Evolutionary conservation across 2,888 invertebrate species (phyloP).

Genomic region (Drosophila testacea): DNA sequence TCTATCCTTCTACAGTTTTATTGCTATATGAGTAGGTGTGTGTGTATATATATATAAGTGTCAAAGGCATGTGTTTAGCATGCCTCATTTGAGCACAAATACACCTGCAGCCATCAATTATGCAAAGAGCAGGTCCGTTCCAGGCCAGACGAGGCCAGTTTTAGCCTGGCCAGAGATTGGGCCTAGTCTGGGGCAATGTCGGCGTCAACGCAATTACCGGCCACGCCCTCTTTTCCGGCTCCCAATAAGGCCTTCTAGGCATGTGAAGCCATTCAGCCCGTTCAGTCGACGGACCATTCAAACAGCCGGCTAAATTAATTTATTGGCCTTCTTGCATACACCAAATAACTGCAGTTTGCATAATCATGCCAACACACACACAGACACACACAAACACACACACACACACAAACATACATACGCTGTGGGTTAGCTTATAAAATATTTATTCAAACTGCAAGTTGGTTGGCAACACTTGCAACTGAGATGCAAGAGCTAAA

Average conservation of each 20-base stretch:
- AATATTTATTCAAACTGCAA: slow-evolving; percentile 78
- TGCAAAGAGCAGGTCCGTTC: slow-evolving; percentile 68
- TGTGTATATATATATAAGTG: slow-evolving; percentile 59
- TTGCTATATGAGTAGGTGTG: slow-evolving; percentile 44
- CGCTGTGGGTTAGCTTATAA: slow-evolving; percentile 50
- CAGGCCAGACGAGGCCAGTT: slow-evolving; percentile 17
- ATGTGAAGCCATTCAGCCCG: slow-evolving; percentile 42
- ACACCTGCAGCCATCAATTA: slow-evolving; percentile 82
- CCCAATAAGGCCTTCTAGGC: slow-evolving; percentile 27
- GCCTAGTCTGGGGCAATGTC: slow-evolving; percentile 28
- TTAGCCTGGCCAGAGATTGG: slow-evolving; percentile 19
- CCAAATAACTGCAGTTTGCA: slow-evolving; percentile 78
- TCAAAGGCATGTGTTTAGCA: slow-evolving; percentile 80
- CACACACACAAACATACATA: slow-evolving; percentile 7
- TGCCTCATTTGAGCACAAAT: slow-evolving; percentile 79
- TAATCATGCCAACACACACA: slow-evolving; percentile 63
- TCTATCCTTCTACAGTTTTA: slow-evolving; percentile 43
- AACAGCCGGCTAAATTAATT: slow-evolving; percentile 68
- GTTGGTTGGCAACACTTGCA: slow-evolving; percentile 67
- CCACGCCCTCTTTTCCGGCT: slow-evolving; percentile 38
- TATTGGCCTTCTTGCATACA: slow-evolving; percentile 73
- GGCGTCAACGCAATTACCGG: slow-evolving; percentile 34
- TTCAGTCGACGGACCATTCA: slow-evolving; percentile 11
- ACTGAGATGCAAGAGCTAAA: slow-evolving; percentile 30
- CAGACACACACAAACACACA: slow-evolving; percentile 19